These are phyloP conservation scores for Microctenopoma lineatum DNA, from an alignment of 2,797 vertebrate species.

Conservation along the genomic window DNA sequence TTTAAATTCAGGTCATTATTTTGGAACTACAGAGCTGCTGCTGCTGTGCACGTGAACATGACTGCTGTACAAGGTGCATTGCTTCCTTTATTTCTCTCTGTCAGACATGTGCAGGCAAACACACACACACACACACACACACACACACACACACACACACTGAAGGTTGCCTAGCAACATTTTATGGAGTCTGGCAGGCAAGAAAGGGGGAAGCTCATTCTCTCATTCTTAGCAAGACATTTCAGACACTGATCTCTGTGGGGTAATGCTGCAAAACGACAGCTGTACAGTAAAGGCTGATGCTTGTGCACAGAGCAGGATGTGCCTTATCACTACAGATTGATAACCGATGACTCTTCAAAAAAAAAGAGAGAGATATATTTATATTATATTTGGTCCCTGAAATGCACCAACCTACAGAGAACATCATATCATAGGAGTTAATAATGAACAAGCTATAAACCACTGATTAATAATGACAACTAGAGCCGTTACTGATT, in stretches of 20 bases:
- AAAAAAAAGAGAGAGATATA: not conserved
- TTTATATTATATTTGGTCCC: not conserved
- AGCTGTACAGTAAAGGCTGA: slow-evolving; percentile 12
- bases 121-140: slow-evolving; percentile 31
- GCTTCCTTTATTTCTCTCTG: slow-evolving; percentile 23
- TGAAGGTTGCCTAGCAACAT: slow-evolving; percentile 83
- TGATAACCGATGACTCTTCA: slow-evolving; percentile 8
- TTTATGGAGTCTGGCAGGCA: slow-evolving; percentile 66
- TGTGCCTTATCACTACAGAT: not conserved
- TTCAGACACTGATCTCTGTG: slow-evolving; percentile 42
- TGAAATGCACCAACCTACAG: not conserved
- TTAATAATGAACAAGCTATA: too few species aligned
- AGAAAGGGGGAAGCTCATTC: slow-evolving; percentile 67
- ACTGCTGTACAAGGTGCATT: slow-evolving; percentile 62
- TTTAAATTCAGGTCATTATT: slow-evolving; percentile 10
- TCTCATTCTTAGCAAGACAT: slow-evolving; percentile 57
- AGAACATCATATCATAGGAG: not conserved
- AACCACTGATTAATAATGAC: not conserved
- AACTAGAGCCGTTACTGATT: not conserved
- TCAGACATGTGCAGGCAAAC: slow-evolving; percentile 15
- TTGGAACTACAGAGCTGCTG: slow-evolving; percentile 37
- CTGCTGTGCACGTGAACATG: slow-evolving; percentile 59
- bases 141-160: slow-evolving; percentile 41
- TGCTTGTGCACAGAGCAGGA: not conserved
- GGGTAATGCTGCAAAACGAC: slow-evolving; percentile 53